phyloP scores from a whole-genome alignment of 1,140 invertebrate species.

The Drosophila pseudoananassae region DNA sequence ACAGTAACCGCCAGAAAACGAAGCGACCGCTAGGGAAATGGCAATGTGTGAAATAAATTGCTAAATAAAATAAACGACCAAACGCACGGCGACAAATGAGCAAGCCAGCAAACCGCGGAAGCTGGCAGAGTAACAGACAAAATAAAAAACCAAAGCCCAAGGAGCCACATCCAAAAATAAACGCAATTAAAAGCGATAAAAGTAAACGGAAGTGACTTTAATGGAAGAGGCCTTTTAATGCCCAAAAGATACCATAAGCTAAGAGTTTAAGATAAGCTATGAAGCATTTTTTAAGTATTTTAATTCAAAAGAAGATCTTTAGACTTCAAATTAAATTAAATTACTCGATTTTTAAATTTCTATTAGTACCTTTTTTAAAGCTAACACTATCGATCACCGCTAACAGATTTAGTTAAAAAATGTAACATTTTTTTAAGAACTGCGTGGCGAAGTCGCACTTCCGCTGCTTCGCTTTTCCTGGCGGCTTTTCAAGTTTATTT shows the following conservation, averaged over 20 bases:
- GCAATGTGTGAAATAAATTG: conserved; percentile 79
- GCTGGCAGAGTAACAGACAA: conserved; percentile 1
- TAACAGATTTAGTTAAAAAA: conserved; percentile 9
- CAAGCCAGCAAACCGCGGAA: conserved; percentile 19
- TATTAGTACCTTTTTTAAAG: too few relatives aligned
- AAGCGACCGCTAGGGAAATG: conserved; percentile 57
- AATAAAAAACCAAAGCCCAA: conserved; percentile 38
- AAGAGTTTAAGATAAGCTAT: conserved; percentile 15
- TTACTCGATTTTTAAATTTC: too few relatives aligned
- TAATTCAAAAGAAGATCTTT: background rate
- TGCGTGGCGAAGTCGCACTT: conserved; percentile 48
- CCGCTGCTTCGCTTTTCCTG: conserved; percentile 12
- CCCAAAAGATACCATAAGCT: conserved; percentile 18
- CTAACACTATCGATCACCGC: conserved; percentile 21
- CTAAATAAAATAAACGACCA: conserved; percentile 81
- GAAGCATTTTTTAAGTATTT: conserved; percentile 2
- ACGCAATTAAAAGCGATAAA: conserved; percentile 81
- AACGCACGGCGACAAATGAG: conserved; percentile 74
- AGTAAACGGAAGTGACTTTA: conserved; percentile 73
- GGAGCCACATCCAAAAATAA: conserved; percentile 47
- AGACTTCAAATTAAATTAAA: too few relatives aligned
- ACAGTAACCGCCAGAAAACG: conserved; percentile 70
- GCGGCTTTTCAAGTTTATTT: conserved; percentile 38
- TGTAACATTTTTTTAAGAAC: conserved; percentile 9
- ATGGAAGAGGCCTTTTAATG: conserved; percentile 61